Base-by-base conservation (phyloP, 2,797 vertebrate genomes). In the Megalops cyprinoides region DNA sequence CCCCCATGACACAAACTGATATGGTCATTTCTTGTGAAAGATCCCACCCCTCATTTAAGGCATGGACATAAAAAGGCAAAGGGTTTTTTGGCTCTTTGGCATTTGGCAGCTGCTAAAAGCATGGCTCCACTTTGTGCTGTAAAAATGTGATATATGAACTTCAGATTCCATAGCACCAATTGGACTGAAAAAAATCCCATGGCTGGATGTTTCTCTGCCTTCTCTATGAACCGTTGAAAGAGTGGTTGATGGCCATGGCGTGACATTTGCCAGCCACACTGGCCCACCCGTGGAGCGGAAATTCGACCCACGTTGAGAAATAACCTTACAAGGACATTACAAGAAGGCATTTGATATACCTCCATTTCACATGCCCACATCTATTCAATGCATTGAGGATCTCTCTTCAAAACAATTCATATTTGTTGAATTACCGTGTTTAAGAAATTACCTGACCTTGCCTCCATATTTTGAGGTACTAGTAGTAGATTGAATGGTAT, bases 1-100 rank as follows among this genome's bases (percentile, higher is more conserved):
- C 76, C 46, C 46, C 51, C 25, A 18, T 78, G 15, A 20, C 74
- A 82, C 53, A 76, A 76, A 79, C 69, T 6, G 73, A 77, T 55
- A 73, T 65, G 79, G 75, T 14, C 56, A 1, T 34, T 37, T 28
- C 48, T 20, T 73, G 73, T 56, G n/a, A 55, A 65, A 39, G 69
- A 34, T 39, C 51, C 25, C 58, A 14, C 42, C 14, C 71, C 0
- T 23, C 23, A 34, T 10, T 48, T 20, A 56, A 51, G 46, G 31
- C 79, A 15, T 28, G 37, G 31, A 31, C 18, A 7, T 23, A 58
- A 56, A 14, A 15, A 12, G 20, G 4, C 10, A n/a, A 14, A 3
- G 5, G 60, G 2, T 20, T 81, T 81, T 77, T 56, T 78, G 31
- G 42, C 75, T 77, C 67, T 28, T 79, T 49, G 56, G 55, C 65